These are phyloP conservation scores for Palloptera scutellata DNA, from an alignment of 2,888 invertebrate species.

Conservation along the genomic window DNA sequence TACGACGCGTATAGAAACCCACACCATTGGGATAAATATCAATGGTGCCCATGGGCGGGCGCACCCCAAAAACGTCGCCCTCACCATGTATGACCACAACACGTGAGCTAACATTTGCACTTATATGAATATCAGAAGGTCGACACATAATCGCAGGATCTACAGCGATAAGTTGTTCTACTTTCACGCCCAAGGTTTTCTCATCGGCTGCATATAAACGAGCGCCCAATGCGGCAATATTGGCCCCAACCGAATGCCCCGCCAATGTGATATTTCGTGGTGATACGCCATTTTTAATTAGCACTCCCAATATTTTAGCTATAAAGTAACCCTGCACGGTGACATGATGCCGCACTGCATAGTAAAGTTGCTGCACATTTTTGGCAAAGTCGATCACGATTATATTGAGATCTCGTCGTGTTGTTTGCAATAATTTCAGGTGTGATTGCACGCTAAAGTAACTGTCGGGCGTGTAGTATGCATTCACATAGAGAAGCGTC, in stretches of 20 bases:
- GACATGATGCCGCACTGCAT: conserved; percentile 54
- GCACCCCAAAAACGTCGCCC: conserved; percentile 54
- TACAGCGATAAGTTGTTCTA: conserved; percentile 55
- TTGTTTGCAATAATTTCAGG: conserved; percentile 47
- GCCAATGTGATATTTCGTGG: conserved; percentile 49
- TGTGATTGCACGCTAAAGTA: conserved; percentile 56
- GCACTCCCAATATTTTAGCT: conserved; percentile 47
- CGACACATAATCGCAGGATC: conserved; percentile 57
- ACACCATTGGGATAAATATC: conserved; percentile 60
- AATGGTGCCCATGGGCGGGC: conserved; percentile 50
- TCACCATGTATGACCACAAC: conserved; percentile 58
- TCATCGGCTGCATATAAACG: conserved; percentile 39
- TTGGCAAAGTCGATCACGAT: conserved; percentile 55
- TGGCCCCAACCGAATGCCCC: conserved; percentile 60
- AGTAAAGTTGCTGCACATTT: conserved; percentile 53
- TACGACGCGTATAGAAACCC: conserved; percentile 50
- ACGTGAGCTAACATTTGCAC: conserved; percentile 43
- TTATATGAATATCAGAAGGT: conserved; percentile 50
- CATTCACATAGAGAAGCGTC: conserved; percentile 56
- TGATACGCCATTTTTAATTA: conserved; percentile 44
- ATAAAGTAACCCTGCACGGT: conserved; percentile 53
- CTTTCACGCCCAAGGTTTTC: background rate
- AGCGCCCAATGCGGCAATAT: conserved; percentile 57
- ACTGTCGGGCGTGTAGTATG: conserved; percentile 51
- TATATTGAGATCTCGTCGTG: conserved; percentile 54